Conservation (phyloP, 2,888 invertebrate genomes). For the Hypena proboscidalis region DNA sequence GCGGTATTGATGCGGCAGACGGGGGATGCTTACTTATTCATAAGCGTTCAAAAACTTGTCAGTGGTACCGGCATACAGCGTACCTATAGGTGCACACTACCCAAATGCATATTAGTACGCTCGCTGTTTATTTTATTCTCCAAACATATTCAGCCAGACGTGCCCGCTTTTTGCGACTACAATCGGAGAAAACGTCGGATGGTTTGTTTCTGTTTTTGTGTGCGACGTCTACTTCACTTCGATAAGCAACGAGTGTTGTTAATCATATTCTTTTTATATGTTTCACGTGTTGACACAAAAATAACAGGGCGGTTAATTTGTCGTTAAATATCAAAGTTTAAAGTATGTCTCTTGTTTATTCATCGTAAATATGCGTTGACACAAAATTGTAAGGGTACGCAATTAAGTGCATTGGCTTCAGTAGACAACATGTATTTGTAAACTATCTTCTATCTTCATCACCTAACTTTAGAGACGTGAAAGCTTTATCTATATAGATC, state of each 20-base stretch:
- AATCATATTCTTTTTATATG: slow-evolving; percentile 18
- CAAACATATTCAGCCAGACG: slow-evolving; percentile 54
- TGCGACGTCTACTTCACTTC: slow-evolving; percentile 35
- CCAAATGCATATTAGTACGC: slow-evolving; percentile 56
- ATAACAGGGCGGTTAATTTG: no score
- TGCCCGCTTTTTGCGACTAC: slow-evolving; percentile 44
- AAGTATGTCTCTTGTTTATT: slow-evolving; percentile 1
- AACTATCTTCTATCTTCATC: not conserved
- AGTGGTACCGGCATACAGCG: slow-evolving; percentile 53
- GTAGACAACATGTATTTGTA: slow-evolving; percentile 7
- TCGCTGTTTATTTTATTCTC: slow-evolving; percentile 62
- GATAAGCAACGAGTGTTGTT: slow-evolving; percentile 35
- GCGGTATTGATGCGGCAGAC: slow-evolving; percentile 81
- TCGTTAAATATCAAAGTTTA: not conserved
- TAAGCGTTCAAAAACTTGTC: slow-evolving; percentile 81
- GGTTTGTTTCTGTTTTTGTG: slow-evolving; percentile 39
- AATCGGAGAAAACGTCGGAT: slow-evolving; percentile 41
- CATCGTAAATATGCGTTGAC: slow-evolving; percentile 1
- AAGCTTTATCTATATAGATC: slow-evolving; percentile 6
- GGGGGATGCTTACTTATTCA: slow-evolving; percentile 78
- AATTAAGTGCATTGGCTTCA: slow-evolving; percentile 11
- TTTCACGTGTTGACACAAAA: not conserved
- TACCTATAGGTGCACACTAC: slow-evolving; percentile 38
- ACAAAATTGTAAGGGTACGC: slow-evolving; percentile 7
- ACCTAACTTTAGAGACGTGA: slow-evolving; percentile 2